Conservation (phyloP, 1,140 invertebrate genomes). For the Ceratina australensis region DNA sequence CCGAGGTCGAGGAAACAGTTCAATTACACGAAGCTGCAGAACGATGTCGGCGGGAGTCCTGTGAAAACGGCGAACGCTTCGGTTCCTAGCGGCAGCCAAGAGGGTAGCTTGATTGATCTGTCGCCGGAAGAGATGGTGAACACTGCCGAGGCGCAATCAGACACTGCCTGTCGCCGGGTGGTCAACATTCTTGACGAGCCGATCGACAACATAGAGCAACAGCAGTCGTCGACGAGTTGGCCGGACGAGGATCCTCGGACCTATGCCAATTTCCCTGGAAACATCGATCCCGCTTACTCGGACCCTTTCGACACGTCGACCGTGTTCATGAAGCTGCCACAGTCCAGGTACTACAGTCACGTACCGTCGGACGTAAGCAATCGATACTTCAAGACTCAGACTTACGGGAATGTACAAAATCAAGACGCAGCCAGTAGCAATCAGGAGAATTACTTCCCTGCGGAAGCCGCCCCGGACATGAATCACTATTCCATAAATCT, state of each 20-base stretch:
- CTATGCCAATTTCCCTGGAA: conserved; percentile 74
- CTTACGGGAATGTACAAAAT: conserved; percentile 69
- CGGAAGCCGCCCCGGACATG: conserved; percentile 41
- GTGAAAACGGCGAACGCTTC: conserved; percentile 78
- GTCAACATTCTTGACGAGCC: conserved; percentile 88
- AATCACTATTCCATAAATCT: conserved; percentile 45
- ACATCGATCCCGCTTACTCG: conserved; percentile 45
- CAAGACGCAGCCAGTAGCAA: conserved; percentile 10
- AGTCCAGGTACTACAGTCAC: conserved; percentile 77
- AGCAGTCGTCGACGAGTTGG: conserved; percentile 63
- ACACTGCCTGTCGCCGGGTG: conserved; percentile 65
- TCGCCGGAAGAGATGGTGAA: conserved; percentile 80
- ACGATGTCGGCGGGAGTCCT: conserved; percentile 80
- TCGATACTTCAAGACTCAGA: conserved; percentile 58
- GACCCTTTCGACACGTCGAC: conserved; percentile 84
- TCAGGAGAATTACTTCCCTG: conserved; percentile 47
- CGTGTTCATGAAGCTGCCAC: conserved; percentile 71
- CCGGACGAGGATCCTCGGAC: conserved; percentile 69
- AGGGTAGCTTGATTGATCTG: conserved; percentile 83
- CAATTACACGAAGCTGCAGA: conserved; percentile 87
- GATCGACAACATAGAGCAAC: conserved; percentile 80
- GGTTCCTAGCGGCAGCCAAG: conserved; percentile 77
- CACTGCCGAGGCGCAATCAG: conserved; percentile 55
- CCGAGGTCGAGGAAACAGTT: conserved; percentile 84
- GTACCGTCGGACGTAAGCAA: conserved; percentile 71